Percentiles rank a stretch among this genome's conserved stretches.
phyloP scores from a whole-genome alignment of 2,888 invertebrate species.

The Asteroscopus sphinx region DNA sequence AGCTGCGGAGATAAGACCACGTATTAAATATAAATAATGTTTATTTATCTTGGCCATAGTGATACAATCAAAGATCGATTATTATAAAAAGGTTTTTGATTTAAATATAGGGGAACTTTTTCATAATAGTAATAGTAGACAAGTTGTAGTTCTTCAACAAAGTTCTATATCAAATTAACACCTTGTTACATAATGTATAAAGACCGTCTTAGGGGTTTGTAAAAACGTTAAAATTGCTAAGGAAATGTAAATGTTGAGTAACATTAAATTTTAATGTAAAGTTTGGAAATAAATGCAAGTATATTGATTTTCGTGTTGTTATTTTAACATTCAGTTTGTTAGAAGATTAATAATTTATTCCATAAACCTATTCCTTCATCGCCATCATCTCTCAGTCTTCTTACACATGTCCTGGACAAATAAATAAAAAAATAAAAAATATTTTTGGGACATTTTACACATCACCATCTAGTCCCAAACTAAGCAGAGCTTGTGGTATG shows the following conservation, averaged over 20 bases:
- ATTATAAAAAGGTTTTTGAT: too few species aligned
- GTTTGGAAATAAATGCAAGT: conserved; percentile 65
- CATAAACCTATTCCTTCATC: too few species aligned
- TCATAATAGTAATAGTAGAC: not conserved
- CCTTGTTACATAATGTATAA: conserved; percentile 56
- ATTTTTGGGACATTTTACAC: too few species aligned
- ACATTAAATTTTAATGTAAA: conserved; percentile 65
- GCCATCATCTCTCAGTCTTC: too few species aligned
- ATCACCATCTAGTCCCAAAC: too few species aligned
- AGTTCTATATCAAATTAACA: conserved; percentile 51
- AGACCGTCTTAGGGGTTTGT: conserved; percentile 55
- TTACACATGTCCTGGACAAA: too few species aligned
- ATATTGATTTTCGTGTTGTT: conserved; percentile 51
- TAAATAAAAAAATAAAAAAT: too few species aligned
- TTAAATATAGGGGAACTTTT: too few species aligned
- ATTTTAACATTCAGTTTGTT: conserved; percentile 30
- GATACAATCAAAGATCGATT: too few species aligned
- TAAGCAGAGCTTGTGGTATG: too few species aligned
- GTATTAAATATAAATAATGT: conserved; percentile 31
- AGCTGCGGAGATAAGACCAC: not conserved
- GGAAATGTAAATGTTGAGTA: conserved; percentile 62
- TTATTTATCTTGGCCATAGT: too few species aligned
- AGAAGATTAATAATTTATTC: too few species aligned
- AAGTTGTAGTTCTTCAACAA: conserved; percentile 10
- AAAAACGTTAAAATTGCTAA: conserved; percentile 58